Evolutionary conservation across 1,140 invertebrate species (phyloP).

Genomic region (Heterodera carotae): DNA sequence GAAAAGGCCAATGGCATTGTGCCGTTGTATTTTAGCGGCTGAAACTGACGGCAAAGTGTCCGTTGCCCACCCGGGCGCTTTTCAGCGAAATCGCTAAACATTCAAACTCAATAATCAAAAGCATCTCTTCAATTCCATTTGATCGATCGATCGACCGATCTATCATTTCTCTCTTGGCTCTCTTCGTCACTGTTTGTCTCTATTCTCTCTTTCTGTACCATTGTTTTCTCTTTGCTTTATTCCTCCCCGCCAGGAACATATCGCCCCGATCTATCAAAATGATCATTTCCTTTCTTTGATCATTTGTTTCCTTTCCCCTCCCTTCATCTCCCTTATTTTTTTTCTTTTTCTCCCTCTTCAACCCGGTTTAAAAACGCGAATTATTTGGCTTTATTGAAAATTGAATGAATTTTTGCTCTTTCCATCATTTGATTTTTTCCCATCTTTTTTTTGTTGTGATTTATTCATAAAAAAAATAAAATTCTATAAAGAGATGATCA

Average conservation of each 20-base stretch:
- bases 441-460: no score
- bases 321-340: not conserved
- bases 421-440: not conserved
- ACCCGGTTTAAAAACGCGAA: not conserved
- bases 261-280: not conserved
- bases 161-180: not conserved
- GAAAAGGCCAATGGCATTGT: constrained; percentile 65
- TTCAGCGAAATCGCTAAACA: not conserved
- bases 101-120: no score
- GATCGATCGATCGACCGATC: not conserved
- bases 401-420: not conserved
- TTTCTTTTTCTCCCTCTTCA: not conserved
- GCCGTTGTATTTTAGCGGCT: constrained; percentile 49
- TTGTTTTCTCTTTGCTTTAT: not conserved
- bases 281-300: no score
- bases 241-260: not conserved
- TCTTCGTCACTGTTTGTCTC: no score
- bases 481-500: not conserved
- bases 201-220: not conserved
- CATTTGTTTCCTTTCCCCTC: not conserved
- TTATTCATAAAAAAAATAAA: not conserved
- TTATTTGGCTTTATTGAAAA: no score
- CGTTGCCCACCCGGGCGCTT: no score
- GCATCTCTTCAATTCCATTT: not conserved
- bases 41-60: no score